phyloP scores from a whole-genome alignment of 1,140 invertebrate species.

The Nephila pilipes region DNA sequence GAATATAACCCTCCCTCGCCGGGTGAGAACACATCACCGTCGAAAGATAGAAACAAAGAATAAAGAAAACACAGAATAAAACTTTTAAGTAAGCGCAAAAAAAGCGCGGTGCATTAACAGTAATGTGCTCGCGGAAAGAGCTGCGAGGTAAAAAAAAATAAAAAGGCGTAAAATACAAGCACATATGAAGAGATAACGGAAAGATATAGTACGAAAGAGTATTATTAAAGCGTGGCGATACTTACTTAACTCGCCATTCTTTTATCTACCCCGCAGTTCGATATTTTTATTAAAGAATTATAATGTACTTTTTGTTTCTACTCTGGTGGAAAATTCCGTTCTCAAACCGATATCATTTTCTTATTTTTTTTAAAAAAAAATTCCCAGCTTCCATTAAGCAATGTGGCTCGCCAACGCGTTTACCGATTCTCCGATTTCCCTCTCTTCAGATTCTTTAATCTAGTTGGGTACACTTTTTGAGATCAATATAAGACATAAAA shows the following conservation, averaged over 20 bases:
- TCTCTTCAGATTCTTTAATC: neutral
- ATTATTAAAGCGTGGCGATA: slow-evolving; percentile 26
- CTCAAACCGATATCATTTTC: neutral
- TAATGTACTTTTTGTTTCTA: neutral
- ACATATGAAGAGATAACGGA: slow-evolving; percentile 11
- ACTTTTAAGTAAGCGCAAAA: slow-evolving; percentile 13
- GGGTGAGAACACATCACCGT: neutral
- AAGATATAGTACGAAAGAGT: slow-evolving; percentile 14
- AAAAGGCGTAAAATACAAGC: slow-evolving; percentile 1
- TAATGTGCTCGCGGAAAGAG: slow-evolving; percentile 35
- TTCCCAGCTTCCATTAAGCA: neutral
- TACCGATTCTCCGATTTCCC: neutral
- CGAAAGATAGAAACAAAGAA: slow-evolving; percentile 47
- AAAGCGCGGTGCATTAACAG: slow-evolving; percentile 45
- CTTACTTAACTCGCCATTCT: neutral
- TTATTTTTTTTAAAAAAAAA: neutral
- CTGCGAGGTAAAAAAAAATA: neutral
- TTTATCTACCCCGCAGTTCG: slow-evolving; percentile 17
- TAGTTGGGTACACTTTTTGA: neutral
- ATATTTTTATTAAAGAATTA: neutral
- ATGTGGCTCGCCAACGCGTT: neutral
- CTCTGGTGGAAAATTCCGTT: neutral
- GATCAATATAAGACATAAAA: too few species aligned
- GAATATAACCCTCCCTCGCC: slow-evolving; percentile 17
- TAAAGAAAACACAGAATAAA: slow-evolving; percentile 25